These are phyloP conservation scores for Pelvicachromis taeniatus DNA, from an alignment of 2,113 vertebrate genomes.

Conservation along the genomic window DNA sequence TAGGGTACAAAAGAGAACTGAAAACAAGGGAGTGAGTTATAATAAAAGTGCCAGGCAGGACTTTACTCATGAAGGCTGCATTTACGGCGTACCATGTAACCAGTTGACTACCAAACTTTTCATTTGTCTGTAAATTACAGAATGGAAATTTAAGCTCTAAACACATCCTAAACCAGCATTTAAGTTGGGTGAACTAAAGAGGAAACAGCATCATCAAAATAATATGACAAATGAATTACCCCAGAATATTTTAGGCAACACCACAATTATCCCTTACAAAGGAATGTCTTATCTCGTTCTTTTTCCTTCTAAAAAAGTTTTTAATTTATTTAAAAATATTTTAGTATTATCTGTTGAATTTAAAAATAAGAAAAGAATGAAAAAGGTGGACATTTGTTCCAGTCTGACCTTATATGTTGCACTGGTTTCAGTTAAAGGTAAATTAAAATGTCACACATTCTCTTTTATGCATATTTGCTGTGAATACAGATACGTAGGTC, in stretches of 20 bases:
- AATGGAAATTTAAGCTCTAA: rapidly evolving
- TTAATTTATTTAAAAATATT: rapidly evolving
- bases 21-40: background rate
- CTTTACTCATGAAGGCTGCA: background rate
- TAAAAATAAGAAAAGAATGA: background rate
- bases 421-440: background rate
- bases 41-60: background rate
- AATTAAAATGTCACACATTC: background rate
- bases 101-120: background rate
- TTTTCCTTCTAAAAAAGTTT: background rate
- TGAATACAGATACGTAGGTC: background rate
- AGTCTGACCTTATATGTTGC: background rate
- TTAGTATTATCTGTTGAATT: rapidly evolving
- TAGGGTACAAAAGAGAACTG: rapidly evolving
- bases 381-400: background rate
- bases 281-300: rapidly evolving
- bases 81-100: rapidly evolving
- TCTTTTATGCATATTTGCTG: rapidly evolving
- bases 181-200: background rate
- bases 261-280: background rate
- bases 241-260: background rate
- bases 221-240: background rate
- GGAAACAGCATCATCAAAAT: rapidly evolving
- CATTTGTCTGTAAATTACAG: background rate
- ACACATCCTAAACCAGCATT: background rate